Percentiles rank a stretch among this genome's conserved stretches.
These are phyloP conservation scores for Oreohelix idahoensis DNA, from an alignment of 1,140 invertebrate genomes.

Conservation along the genomic window DNA sequence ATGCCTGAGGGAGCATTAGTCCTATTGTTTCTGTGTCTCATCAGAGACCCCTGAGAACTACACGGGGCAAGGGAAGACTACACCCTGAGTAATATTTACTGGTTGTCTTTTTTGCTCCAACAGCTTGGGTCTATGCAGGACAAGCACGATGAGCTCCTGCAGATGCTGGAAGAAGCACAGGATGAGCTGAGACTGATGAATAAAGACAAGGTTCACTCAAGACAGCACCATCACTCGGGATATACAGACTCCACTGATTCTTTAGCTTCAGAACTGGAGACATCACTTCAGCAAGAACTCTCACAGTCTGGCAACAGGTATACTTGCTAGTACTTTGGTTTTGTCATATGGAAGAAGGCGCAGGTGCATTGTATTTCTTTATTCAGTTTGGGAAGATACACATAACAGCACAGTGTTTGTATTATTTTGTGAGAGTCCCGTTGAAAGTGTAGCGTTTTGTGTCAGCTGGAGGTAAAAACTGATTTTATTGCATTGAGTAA, in stretches of 20 bases:
- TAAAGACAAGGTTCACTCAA: constrained; percentile 73
- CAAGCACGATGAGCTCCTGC: constrained; percentile 78
- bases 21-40: no score
- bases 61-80: no score
- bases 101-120: not conserved
- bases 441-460: no score
- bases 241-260: constrained; percentile 76
- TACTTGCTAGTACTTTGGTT: constrained; percentile 12
- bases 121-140: constrained; percentile 83
- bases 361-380: no score
- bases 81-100: no score
- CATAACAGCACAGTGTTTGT: no score
- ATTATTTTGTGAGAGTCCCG: no score
- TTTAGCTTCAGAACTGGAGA: constrained; percentile 90
- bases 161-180: constrained; percentile 87
- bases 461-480: no score
- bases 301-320: constrained; percentile 63
- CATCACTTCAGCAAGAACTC: constrained; percentile 79
- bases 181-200: constrained; percentile 85
- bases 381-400: no score
- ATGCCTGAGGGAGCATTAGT: no score
- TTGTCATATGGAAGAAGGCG: not conserved
- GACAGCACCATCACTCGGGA: constrained; percentile 45
- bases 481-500: no score
- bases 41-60: no score